A percentile compares a stretch with the other conserved stretches of the same genome.
These are phyloP conservation scores for Melanchra persicariae DNA, from an alignment of 2,888 invertebrate species.

Conservation along the genomic window DNA sequence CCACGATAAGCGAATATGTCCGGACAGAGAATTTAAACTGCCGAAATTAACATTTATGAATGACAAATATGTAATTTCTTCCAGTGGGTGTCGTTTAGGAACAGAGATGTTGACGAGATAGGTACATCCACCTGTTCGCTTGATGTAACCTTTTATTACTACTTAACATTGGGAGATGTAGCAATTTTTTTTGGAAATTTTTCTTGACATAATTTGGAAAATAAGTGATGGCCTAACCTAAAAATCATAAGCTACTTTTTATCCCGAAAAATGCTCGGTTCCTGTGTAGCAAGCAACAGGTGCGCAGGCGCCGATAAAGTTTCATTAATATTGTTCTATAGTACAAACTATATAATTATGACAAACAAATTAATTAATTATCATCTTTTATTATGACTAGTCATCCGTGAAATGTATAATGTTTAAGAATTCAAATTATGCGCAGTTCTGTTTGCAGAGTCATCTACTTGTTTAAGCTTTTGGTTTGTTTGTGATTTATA, in stretches of 20 bases:
- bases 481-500: background rate
- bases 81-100: conserved; percentile 60
- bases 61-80: conserved; percentile 55
- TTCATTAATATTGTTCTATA: background rate
- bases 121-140: conserved; percentile 49
- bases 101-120: conserved; percentile 47
- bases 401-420: conserved; percentile 3
- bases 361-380: conserved; percentile 21
- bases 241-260: background rate
- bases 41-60: conserved; percentile 65
- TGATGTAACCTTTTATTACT: conserved; percentile 6
- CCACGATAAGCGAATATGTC: conserved; percentile 54
- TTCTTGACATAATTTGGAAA: background rate
- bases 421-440: background rate
- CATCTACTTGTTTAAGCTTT: background rate
- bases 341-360: too few relatives aligned
- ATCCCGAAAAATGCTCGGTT: background rate
- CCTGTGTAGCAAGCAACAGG: background rate
- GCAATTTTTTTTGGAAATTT: background rate
- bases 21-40: conserved; percentile 58
- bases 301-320: background rate
- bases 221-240: too few relatives aligned
- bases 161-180: background rate
- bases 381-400: conserved; percentile 13
- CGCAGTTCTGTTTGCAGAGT: background rate